These are phyloP conservation scores for Tiliacea aurago DNA, from an alignment of 2,888 invertebrate species.

Conservation along the genomic window DNA sequence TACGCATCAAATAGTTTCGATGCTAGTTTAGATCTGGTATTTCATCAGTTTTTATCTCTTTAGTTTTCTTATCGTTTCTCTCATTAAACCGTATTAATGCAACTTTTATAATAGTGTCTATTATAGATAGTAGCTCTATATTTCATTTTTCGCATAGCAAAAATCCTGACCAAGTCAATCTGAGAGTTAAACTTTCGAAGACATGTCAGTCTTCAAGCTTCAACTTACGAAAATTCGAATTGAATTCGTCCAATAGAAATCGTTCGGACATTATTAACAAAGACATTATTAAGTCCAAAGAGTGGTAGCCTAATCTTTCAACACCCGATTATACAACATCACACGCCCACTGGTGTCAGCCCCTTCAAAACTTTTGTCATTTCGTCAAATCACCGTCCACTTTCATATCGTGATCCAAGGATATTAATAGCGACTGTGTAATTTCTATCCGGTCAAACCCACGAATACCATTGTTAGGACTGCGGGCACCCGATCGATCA, in stretches of 20 bases:
- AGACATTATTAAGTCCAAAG: slow-evolving; percentile 37
- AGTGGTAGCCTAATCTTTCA: slow-evolving; percentile 52
- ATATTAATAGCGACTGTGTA: slow-evolving; percentile 75
- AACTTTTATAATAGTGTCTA: neutral
- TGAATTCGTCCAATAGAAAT: slow-evolving; percentile 32
- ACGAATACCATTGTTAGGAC: slow-evolving; percentile 69
- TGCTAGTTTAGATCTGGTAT: neutral
- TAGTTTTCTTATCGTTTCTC: neutral
- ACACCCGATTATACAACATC: slow-evolving; percentile 55
- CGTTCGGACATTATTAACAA: slow-evolving; percentile 35
- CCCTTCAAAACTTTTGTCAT: slow-evolving; percentile 68
- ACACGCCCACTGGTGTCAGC: slow-evolving; percentile 56
- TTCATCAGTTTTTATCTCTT: neutral
- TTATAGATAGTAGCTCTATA: neutral
- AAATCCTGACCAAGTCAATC: neutral
- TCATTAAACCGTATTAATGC: neutral
- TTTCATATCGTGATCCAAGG: slow-evolving; percentile 81
- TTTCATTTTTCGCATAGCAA: neutral
- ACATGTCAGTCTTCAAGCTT: neutral
- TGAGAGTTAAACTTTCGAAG: neutral
- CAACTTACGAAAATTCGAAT: neutral
- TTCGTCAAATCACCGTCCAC: slow-evolving; percentile 70
- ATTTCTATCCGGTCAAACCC: slow-evolving; percentile 75
- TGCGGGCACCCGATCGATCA: slow-evolving; percentile 82
- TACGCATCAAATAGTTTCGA: neutral